Conservation (phyloP, 2,888 invertebrate genomes). For the Hoplodrina ambigua region DNA sequence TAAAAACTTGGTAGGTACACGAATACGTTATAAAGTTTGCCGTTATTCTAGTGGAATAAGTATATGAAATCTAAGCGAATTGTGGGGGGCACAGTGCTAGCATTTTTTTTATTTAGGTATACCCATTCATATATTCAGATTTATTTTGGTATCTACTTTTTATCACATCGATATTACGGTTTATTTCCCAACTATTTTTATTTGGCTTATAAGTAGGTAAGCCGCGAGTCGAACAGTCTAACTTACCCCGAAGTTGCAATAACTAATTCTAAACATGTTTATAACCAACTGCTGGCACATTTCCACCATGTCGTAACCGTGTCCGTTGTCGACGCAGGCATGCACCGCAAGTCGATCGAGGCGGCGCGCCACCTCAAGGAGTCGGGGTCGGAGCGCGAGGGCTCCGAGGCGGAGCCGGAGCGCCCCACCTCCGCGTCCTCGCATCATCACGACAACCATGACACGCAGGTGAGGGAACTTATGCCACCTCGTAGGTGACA, state of each 20-base stretch:
- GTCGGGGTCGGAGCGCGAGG: slow-evolving; percentile 93
- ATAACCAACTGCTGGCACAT: not conserved
- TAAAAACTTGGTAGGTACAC: no score
- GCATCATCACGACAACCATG: slow-evolving; percentile 83
- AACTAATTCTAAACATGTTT: not conserved
- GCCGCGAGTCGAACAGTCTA: not conserved
- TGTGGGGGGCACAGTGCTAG: no score
- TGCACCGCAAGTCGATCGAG: slow-evolving; percentile 99
- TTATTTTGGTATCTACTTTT: no score
- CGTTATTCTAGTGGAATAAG: no score
- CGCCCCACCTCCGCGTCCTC: slow-evolving; percentile 80
- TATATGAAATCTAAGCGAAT: no score
- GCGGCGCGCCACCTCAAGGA: slow-evolving; percentile 98
- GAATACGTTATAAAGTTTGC: no score
- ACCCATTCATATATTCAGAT: no score
- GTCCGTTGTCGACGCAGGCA: slow-evolving; percentile 91
- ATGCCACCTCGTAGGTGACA: no score
- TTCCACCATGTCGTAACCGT: not conserved
- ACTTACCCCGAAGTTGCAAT: not conserved
- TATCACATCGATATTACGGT: no score
- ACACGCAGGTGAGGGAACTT: slow-evolving; percentile 81
- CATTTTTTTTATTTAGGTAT: no score
- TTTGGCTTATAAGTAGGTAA: no score
- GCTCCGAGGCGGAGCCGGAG: slow-evolving; percentile 88
- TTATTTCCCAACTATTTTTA: no score